These are phyloP conservation scores for Drosophila punjabiensis DNA, from an alignment of 1,140 invertebrate species.

Conservation along the genomic window DNA sequence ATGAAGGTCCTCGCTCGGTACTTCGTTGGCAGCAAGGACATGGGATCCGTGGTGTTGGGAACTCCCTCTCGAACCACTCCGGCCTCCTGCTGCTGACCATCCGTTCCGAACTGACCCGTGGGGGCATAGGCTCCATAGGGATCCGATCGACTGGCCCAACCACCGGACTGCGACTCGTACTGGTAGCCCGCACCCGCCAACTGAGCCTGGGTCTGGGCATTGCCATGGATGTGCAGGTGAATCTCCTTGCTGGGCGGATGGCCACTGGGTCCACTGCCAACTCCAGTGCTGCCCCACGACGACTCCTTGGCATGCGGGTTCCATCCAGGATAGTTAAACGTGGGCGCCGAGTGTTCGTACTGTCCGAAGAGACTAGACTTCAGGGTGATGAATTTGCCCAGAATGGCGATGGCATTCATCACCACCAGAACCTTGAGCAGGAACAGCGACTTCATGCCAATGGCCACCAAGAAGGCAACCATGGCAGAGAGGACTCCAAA, in stretches of 20 bases:
- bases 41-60: constrained; percentile 69
- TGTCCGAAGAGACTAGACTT: constrained; percentile 67
- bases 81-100: constrained; percentile 17
- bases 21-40: constrained; percentile 71
- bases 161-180: constrained; percentile 54
- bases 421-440: constrained; percentile 84
- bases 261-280: constrained; percentile 5
- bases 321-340: constrained; percentile 75
- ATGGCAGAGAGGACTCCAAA: constrained; percentile 86
- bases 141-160: constrained; percentile 77
- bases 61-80: constrained; percentile 42
- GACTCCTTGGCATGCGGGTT: constrained; percentile 66
- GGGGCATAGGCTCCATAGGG: constrained; percentile 69
- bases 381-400: constrained; percentile 77
- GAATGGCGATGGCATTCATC: constrained; percentile 77
- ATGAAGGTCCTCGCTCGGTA: constrained; percentile 68
- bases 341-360: constrained; percentile 65
- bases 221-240: constrained; percentile 81
- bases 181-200: constrained; percentile 55
- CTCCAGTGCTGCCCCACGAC: constrained; percentile 60
- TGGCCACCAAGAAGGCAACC: constrained; percentile 84
- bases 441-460: constrained; percentile 85
- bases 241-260: constrained; percentile 79
- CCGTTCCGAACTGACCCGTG: constrained; percentile 41
- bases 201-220: constrained; percentile 63